Evolutionary conservation across 2,113 vertebrate species (phyloP).

Genomic region (Eurypyga helias): DNA sequence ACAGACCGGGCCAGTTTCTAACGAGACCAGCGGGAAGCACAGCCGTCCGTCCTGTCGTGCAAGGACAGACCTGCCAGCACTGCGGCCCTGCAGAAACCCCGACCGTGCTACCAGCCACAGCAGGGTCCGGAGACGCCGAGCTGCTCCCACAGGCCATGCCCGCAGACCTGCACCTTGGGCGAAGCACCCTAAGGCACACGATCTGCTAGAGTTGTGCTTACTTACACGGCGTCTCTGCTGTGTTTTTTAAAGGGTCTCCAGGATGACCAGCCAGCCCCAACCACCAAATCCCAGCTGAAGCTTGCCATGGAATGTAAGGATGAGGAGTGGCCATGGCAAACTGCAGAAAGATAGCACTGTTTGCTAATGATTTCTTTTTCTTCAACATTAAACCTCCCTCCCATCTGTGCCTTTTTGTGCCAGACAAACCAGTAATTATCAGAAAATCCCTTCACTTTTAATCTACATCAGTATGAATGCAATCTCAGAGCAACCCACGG

Average conservation of each 20-base stretch:
- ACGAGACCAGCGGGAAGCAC: neutral
- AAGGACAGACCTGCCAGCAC: neutral
- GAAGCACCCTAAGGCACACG: neutral
- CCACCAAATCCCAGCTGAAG: neutral
- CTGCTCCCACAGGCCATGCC: neutral
- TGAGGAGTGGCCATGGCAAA: neutral
- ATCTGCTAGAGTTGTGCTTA: neutral
- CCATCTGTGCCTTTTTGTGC: slow-evolving; percentile 21
- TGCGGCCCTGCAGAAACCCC: neutral
- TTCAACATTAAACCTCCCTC: neutral
- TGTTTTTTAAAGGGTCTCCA: neutral
- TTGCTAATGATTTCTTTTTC: neutral
- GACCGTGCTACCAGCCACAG: accelerated
- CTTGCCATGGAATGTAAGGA: neutral
- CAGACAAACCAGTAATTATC: slow-evolving; percentile 67
- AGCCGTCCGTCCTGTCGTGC: accelerated
- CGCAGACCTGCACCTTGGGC: neutral
- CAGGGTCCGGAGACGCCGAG: neutral
- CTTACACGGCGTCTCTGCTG: neutral
- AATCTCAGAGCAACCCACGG: slow-evolving; percentile 72
- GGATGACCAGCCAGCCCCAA: neutral
- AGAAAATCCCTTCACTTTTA: slow-evolving; percentile 61
- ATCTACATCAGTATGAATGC: slow-evolving; percentile 61
- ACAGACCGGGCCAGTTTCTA: neutral
- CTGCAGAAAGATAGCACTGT: neutral